Evolutionary conservation across 23 tunicate genomes (phyloP).

Genomic region (Trididemnum nubilum): DNA sequence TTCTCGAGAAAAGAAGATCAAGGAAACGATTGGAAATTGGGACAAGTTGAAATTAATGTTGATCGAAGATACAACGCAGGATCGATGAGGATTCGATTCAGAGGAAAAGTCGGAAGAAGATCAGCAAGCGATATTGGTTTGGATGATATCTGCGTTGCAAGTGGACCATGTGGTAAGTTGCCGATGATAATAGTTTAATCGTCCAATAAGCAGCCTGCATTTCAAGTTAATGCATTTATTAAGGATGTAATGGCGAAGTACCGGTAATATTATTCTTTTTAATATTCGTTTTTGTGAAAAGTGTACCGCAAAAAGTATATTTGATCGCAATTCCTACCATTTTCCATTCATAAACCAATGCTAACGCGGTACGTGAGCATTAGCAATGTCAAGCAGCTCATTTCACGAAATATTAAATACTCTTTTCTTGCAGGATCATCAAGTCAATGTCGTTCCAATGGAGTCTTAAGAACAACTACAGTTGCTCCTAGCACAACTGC

Average conservation of each 20-base stretch:
- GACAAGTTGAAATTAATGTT: constrained; percentile 31
- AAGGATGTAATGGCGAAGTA: too few relatives aligned
- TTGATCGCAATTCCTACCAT: too few relatives aligned
- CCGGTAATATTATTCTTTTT: too few relatives aligned
- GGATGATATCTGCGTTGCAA: constrained; percentile 83
- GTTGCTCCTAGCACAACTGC: constrained; percentile 15
- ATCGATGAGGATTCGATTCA: background rate
- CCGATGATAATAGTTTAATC: background rate
- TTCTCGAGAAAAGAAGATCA: constrained; percentile 13
- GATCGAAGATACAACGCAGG: constrained; percentile 30
- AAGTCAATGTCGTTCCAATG: constrained; percentile 9
- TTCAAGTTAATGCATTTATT: too few relatives aligned
- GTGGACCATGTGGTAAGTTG: constrained; percentile 73
- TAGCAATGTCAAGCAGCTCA: background rate
- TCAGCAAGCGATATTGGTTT: constrained; percentile 63
- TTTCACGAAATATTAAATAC: background rate
- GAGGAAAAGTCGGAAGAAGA: constrained; percentile 35
- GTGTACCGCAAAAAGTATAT: too few relatives aligned
- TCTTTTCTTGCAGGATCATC: background rate
- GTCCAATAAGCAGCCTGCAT: too few relatives aligned
- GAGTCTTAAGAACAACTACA: constrained; percentile 4
- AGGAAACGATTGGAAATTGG: constrained; percentile 50
- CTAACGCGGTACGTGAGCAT: too few relatives aligned
- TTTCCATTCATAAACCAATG: too few relatives aligned
- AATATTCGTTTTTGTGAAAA: too few relatives aligned